phyloP scores from a whole-genome alignment of 2,113 vertebrate species.

The Micronycteris hirsuta region DNA sequence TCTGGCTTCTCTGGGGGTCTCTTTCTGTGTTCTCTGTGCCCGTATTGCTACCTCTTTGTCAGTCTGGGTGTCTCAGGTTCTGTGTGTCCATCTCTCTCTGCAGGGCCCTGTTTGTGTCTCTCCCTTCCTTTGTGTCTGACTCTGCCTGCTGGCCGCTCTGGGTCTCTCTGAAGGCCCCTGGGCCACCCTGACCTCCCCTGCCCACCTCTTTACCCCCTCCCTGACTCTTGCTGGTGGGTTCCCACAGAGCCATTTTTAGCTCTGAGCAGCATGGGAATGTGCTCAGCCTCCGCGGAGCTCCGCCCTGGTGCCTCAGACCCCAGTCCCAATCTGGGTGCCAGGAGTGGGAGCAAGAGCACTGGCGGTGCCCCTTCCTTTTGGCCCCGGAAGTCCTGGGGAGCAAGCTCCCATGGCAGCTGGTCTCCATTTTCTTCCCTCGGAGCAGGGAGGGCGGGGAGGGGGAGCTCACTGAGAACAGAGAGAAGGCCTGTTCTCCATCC shows the following conservation, averaged over 20 bases:
- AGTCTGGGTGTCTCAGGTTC: conserved; percentile 68
- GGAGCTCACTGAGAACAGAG: background rate
- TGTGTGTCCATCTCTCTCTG: background rate
- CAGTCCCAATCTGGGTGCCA: conserved; percentile 44
- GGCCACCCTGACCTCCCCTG: background rate
- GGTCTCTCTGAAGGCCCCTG: background rate
- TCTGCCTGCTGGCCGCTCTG: background rate
- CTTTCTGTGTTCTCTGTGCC: conserved; percentile 43
- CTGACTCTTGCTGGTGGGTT: conserved; percentile 60
- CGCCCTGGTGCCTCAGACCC: conserved; percentile 53
- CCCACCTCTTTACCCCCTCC: background rate
- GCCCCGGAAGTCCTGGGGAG: background rate
- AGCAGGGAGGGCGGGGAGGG: background rate
- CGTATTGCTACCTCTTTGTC: conserved; percentile 71
- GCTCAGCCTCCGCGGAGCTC: conserved; percentile 53
- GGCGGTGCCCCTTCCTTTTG: background rate
- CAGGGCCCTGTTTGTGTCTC: background rate
- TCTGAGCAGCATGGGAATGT: conserved; percentile 40
- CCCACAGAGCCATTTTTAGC: conserved; percentile 78
- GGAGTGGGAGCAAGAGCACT: background rate
- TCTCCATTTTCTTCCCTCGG: background rate
- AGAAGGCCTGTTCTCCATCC: background rate
- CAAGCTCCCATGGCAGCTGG: background rate
- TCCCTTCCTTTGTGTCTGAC: background rate
- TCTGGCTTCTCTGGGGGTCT: conserved; percentile 40